Base-by-base conservation (phyloP, 2,888 invertebrate species). In the Alviniconcha strummeri region DNA sequence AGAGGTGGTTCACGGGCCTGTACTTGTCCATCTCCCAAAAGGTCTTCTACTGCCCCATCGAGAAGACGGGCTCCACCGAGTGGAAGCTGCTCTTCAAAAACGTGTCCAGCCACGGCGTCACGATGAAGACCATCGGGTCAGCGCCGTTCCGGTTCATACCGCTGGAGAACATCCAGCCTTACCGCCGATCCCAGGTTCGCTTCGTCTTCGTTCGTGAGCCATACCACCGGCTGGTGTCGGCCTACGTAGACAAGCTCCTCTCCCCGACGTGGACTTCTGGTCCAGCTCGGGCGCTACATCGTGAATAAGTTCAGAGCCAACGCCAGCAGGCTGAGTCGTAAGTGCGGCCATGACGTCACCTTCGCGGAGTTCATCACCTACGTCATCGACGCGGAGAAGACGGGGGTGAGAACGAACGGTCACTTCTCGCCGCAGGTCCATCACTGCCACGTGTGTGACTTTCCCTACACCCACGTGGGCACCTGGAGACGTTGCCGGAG, bases 21-120 rank as follows among this genome's bases (percentile, higher is more conserved):
- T 36, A 36, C 36, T 36, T 36, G 36, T 36, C 36, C 36, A 36
- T 36, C 36, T 36, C 36, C 36, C 36, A 36, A 3, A 36, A 36
- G 3, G 36, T 36, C 36, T 36, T 36, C 36, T 82, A 75, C 67
- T 82, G 82, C 57, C 82, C 82, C 11, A 82, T 82, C 82, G 15
- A 36, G n/a, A 82, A 82, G 54, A 74, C 74, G 9, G 74, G 82
- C 60, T 82, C 82, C 55, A 76, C 67, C 55, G 76, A 75, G 6
- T 82, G 82, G 82, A 36, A 74, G 13, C 36, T 11, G 2, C 5
- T 75, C 15, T 80, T 80, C 69, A 36, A 36, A 36, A 36, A 36
- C 36, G 36, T 36, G 36, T 36, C 36, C 36, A 36, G 3, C 36
- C 36, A 36, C 36, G 36, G 36, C 36, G 36, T 36, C 36, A 36